phyloP scores from a whole-genome alignment of 2,888 invertebrate species.

The Pyrrhosoma nymphula region DNA sequence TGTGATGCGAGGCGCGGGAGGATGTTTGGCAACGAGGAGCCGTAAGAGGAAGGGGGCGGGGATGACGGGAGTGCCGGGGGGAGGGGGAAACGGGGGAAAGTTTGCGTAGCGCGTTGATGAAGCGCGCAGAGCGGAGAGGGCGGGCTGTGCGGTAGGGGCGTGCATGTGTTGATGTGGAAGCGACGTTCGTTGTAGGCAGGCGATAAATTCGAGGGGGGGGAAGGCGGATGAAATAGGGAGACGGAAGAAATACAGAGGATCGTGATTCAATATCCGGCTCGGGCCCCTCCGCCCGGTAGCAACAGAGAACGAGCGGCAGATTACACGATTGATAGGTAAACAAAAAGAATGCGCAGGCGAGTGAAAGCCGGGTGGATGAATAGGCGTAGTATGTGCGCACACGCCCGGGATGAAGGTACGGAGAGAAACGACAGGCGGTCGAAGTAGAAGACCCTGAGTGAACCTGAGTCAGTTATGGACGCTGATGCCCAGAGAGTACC shows the following conservation, averaged over 20 bases:
- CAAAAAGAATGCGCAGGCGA: background rate
- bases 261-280: conserved; percentile 39
- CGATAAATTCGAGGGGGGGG: background rate
- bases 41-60: background rate
- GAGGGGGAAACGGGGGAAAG: background rate
- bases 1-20: background rate
- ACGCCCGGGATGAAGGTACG: background rate
- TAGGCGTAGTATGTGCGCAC: background rate
- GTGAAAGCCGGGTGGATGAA: background rate
- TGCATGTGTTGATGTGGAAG: background rate
- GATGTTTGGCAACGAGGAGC: background rate
- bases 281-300: background rate
- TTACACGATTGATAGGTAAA: background rate
- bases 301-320: background rate
- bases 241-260: background rate
- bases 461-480: too few species aligned
- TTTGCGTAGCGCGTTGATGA: background rate
- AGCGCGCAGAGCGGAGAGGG: background rate
- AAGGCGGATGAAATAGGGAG: background rate
- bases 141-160: background rate
- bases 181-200: background rate
- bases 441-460: too few species aligned
- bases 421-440: too few species aligned
- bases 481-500: too few species aligned
- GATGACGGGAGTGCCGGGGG: background rate